These are phyloP conservation scores for Pasiphila rectangulata DNA, from an alignment of 2,888 invertebrate species.

Conservation along the genomic window DNA sequence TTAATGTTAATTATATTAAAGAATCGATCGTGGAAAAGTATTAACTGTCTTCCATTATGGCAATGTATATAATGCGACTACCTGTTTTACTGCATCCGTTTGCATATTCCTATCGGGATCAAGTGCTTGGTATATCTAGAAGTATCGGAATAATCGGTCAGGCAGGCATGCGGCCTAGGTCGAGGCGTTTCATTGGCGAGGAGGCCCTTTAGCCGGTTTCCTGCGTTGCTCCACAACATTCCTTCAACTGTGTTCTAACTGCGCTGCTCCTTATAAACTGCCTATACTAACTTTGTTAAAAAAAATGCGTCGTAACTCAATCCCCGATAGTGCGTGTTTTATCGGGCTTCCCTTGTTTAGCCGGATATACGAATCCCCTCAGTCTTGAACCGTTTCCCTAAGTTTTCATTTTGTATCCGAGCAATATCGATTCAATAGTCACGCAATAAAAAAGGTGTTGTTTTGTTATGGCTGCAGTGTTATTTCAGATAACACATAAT, in stretches of 20 bases:
- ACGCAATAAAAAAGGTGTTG: slow-evolving; percentile 14
- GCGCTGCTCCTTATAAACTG: slow-evolving; percentile 25
- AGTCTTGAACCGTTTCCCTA: slow-evolving; percentile 48
- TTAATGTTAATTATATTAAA: too few species aligned
- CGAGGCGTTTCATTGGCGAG: slow-evolving; percentile 76
- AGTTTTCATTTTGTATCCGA: slow-evolving; percentile 64
- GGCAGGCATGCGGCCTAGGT: slow-evolving; percentile 61
- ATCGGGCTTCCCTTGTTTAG: slow-evolving; percentile 57
- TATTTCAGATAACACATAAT: too few species aligned
- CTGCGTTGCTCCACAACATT: slow-evolving; percentile 68
- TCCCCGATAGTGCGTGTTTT: slow-evolving; percentile 33
- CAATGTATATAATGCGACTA: not conserved
- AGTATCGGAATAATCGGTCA: slow-evolving; percentile 53
- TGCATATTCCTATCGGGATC: slow-evolving; percentile 24
- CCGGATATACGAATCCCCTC: slow-evolving; percentile 71
- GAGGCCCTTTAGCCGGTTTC: slow-evolving; percentile 67
- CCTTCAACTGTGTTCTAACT: slow-evolving; percentile 50
- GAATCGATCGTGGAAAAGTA: not conserved
- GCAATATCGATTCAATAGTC: slow-evolving; percentile 63
- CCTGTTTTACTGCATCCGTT: slow-evolving; percentile 8
- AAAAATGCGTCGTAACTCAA: too few species aligned
- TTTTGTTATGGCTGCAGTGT: not conserved
- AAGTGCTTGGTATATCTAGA: slow-evolving; percentile 44
- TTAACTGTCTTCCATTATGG: not conserved
- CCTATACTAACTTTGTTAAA: not conserved